These are phyloP conservation scores for Steromphala cineraria DNA, from an alignment of 2,888 invertebrate species.

Conservation along the genomic window DNA sequence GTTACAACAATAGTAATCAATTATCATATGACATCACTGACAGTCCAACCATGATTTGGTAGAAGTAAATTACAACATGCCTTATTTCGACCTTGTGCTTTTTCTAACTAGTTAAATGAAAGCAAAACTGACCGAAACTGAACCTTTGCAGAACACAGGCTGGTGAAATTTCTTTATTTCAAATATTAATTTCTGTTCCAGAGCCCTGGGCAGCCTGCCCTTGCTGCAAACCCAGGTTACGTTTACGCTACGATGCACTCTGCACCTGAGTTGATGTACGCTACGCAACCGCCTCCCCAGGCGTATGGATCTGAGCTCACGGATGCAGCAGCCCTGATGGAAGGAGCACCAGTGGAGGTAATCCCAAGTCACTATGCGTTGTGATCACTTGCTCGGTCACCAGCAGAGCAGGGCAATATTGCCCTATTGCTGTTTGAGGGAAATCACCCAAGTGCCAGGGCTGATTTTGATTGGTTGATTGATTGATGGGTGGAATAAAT, in stretches of 20 bases:
- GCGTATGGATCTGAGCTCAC: conserved; percentile 61
- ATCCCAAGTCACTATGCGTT: conserved; percentile 42
- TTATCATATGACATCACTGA: too few relatives aligned
- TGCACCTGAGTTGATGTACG: conserved; percentile 70
- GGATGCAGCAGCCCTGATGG: conserved; percentile 51
- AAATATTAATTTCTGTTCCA: conserved; percentile 31
- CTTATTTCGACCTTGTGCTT: too few relatives aligned
- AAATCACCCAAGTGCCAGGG: background rate
- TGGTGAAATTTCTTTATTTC: too few relatives aligned
- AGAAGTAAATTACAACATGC: too few relatives aligned
- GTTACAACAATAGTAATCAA: too few relatives aligned
- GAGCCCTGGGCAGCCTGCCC: conserved; percentile 63
- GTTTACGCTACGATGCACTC: conserved; percentile 61
- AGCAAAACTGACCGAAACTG: too few relatives aligned
- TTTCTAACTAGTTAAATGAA: too few relatives aligned
- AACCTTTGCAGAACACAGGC: too few relatives aligned
- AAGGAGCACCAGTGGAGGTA: conserved; percentile 60
- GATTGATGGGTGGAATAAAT: background rate
- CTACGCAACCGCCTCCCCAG: conserved; percentile 64
- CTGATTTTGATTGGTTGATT: background rate
- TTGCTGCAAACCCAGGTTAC: conserved; percentile 60
- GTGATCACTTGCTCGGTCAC: background rate
- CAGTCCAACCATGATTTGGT: too few relatives aligned
- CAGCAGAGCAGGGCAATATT: background rate
- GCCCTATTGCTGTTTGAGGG: background rate